Base-by-base conservation (phyloP, 2,888 invertebrate genomes). In the Ligdia adustata region DNA sequence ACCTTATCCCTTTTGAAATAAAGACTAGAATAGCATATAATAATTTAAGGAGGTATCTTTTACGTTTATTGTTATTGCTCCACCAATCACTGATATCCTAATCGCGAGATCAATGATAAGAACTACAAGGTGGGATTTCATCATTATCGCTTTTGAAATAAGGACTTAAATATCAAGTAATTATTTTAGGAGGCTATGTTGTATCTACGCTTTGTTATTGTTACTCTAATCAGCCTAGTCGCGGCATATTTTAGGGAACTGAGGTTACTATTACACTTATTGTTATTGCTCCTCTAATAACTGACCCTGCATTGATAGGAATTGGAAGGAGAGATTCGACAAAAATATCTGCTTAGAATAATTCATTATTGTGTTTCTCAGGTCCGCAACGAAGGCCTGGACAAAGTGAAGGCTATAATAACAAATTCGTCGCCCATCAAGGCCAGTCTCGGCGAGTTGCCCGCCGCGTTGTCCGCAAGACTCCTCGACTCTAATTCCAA, bases 401-500 rank as follows among this genome's bases (percentile, higher is more conserved):
- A 92, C 57, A 95, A 95, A 81, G 84, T 97, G 9, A 92, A 91
- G 43, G 91, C 90, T 0, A 93, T 97, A 27, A 87, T 97, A 20
- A 91, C 85, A 9, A 96, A 94, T 39, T 94, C 96, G 0, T 94
- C 95, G 59, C 93, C 95, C 4, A 96, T 99, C 54, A 96, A 96
- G 63, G 88, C 96, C 0, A 93, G 94, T 9, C 91, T 99, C 26
- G 98, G 97, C 0, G 97, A 97, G 71, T 81, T 98, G 22, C 95
- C 97, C 0, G 93, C 95, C 39, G 95, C 95, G 0, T 79, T 99
- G 6, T 93, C 94, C 0, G 92, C 93, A 0, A 91, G 98, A 1
- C 87, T 98, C 9, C 87, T 94, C 0, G 99, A 99, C 75, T 97
- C 97, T 32, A 99, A 99, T 86, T 97, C 96, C 13, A 98, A 97